Evolutionary conservation across 1,140 invertebrate species (phyloP), one percentile per base, ranked within the genome.

Genomic region (Aphis craccivora): DNA sequence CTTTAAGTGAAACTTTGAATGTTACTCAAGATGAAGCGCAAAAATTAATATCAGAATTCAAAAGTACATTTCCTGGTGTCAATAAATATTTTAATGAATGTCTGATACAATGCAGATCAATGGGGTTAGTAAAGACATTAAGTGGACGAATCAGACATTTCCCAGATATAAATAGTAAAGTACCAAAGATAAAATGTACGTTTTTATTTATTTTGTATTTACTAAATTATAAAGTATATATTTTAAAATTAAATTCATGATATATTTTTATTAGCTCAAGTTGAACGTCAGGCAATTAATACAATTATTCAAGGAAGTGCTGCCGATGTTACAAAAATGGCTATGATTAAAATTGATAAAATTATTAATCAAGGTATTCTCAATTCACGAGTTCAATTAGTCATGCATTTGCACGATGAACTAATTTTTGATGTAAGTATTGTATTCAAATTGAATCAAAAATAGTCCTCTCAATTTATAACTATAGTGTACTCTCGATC

Each of bases 401-500:
- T 99, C 7, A 95, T 99, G 67, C 98, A 99, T 95, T 96, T 99
- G 94, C 99, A 99, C 95, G 99, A 99, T 96, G 99, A 99, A 96
- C 96, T 99, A 1, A 97, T 99, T 45, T 99, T 98, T 95, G 99
- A 99, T 96, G 98, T 99, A 93, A 96, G 98, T 99, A 93, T n/a
- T 90, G 6, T n/a, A n/a, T 76, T n/a, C 4, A 76, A 1, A 76
- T 76, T 76, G 60, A 14, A 76, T 14, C n/a, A 18, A 67, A 11
- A n/a, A 76, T 35, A 76, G 11, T n/a, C 7, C 0, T 67, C 30
- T n/a, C 11, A n/a, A 35, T 76, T 76, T 35, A n/a, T n/a, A n/a
- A 76, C 2, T 76, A n/a, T n/a, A 76, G 37, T 40, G 37, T 40
- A 40, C 37, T 40, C 37, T 40, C 3, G 37, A 40, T 40, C 3